phyloP scores from a whole-genome alignment of 2,113 vertebrate genomes.

The Trichomycterus rosablanca region DNA sequence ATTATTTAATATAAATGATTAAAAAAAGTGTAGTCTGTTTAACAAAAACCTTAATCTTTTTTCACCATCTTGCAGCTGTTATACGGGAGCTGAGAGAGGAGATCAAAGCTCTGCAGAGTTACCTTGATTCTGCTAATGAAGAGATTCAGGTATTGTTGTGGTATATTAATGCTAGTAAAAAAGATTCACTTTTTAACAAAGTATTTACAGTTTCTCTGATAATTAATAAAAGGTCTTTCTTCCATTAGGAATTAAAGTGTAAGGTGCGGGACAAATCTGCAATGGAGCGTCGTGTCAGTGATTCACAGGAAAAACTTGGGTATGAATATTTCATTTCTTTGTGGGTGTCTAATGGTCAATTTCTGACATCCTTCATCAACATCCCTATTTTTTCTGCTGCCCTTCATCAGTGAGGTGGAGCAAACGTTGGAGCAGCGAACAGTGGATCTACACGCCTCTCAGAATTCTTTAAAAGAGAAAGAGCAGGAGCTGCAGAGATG shows the following conservation, averaged over 20 bases:
- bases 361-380: neutral
- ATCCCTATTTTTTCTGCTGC: no score
- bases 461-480: conserved; percentile 65
- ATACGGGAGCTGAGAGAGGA: conserved; percentile 65
- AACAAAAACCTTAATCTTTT: no score
- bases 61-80: conserved; percentile 58
- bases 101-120: conserved; percentile 57
- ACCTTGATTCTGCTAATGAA: conserved; percentile 69
- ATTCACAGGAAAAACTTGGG: conserved; percentile 74
- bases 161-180: no score
- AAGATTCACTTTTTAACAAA: neutral
- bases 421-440: conserved; percentile 66
- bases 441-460: conserved; percentile 57
- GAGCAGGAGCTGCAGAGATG: conserved; percentile 54
- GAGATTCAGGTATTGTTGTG: conserved; percentile 65
- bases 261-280: conserved; percentile 65
- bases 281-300: conserved; percentile 59
- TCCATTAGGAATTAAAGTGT: conserved; percentile 58
- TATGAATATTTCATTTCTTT: conserved; percentile 47
- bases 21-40: no score
- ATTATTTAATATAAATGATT: no score
- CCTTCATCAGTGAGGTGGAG: conserved; percentile 65
- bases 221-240: neutral
- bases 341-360: neutral
- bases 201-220: neutral